phyloP scores from a whole-genome alignment of 2,797 vertebrate genomes.

The Sparus aurata region DNA sequence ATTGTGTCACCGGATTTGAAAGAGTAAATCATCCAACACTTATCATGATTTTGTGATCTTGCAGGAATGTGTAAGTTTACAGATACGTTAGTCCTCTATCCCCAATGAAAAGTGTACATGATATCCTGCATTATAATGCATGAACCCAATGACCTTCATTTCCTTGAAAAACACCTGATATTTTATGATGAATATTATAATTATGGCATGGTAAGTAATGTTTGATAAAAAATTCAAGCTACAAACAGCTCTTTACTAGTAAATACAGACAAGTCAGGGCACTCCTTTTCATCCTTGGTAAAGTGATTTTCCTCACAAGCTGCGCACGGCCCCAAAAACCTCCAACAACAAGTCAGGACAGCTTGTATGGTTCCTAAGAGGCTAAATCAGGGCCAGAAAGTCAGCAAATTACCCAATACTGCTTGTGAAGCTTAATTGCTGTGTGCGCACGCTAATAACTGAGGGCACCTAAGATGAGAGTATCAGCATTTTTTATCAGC shows the following conservation, averaged over 20 bases:
- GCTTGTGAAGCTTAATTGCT: constrained; percentile 17
- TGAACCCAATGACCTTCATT: neutral
- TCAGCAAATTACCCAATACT: neutral
- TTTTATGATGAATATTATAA: neutral
- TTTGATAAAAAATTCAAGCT: too few species aligned
- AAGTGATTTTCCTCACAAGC: neutral
- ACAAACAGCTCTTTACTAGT: too few species aligned
- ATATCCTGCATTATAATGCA: neutral
- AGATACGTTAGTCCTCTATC: neutral
- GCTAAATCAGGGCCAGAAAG: neutral
- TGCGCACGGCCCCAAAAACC: too few species aligned
- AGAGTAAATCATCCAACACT: neutral
- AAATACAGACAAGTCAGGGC: neutral
- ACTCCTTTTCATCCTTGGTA: neutral
- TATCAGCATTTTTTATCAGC: neutral
- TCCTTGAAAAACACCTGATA: neutral
- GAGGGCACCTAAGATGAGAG: neutral
- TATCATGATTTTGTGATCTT: neutral
- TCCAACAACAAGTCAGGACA: neutral
- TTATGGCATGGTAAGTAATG: neutral
- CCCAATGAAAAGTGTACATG: neutral
- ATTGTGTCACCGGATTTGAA: neutral
- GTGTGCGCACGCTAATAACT: neutral
- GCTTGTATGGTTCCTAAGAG: neutral
- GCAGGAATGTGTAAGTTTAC: neutral